phyloP scores from a whole-genome alignment of 2,888 invertebrate genomes.

The Baronia brevicornis region DNA sequence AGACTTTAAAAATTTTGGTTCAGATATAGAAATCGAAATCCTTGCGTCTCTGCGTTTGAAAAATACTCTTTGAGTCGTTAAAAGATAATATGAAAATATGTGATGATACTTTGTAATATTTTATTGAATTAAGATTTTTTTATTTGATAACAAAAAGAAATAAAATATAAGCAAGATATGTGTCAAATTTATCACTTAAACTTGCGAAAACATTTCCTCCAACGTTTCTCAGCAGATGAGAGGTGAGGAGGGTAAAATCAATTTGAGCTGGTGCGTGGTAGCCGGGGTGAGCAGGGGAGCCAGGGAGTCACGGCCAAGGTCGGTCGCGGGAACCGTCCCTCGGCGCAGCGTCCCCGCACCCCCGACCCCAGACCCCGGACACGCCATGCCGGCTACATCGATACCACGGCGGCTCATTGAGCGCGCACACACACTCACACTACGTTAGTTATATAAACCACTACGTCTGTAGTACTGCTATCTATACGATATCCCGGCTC shows the following conservation, averaged over 20 bases:
- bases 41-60: too few relatives aligned
- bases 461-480: too few relatives aligned
- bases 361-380: constrained; percentile 22
- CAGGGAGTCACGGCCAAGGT: constrained; percentile 73
- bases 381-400: constrained; percentile 30
- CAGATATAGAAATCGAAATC: too few relatives aligned
- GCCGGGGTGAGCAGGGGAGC: constrained; percentile 34
- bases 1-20: too few relatives aligned
- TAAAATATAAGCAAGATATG: neutral
- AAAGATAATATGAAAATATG: too few relatives aligned
- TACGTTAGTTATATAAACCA: too few relatives aligned
- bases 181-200: constrained; percentile 2
- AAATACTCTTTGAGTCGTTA: too few relatives aligned
- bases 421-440: constrained; percentile 31
- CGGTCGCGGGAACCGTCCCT: constrained; percentile 44
- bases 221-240: constrained; percentile 19
- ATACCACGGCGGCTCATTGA: constrained; percentile 48
- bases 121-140: too few relatives aligned
- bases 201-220: constrained; percentile 7
- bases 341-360: constrained; percentile 16
- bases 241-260: constrained; percentile 47
- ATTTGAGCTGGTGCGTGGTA: constrained; percentile 42
- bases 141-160: too few relatives aligned
- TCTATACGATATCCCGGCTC: too few relatives aligned
- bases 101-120: too few relatives aligned